Base-by-base conservation (phyloP, 2,888 invertebrate genomes). In the Zygogramma bicolorata region DNA sequence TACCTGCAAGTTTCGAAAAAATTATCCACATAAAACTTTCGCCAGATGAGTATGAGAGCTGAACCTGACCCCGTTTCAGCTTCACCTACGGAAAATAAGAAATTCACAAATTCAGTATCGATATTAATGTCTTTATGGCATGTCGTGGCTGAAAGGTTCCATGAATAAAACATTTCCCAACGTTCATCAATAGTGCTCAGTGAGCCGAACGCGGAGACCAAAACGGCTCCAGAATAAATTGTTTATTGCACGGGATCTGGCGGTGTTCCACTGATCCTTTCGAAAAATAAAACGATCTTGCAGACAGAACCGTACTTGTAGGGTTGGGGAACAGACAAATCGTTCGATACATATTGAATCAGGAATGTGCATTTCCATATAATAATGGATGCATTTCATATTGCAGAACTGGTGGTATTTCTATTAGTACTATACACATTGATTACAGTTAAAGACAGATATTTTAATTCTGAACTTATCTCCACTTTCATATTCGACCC, bases 41-140 rank as follows among this genome's bases (percentile, higher is more conserved):
- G 3, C 20, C 46, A 10, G 7, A 18, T 10, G 10, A 46, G 38
- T 38, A 20, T 15, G 20, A 46, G 20, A 46, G 20, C 46, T 1
- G 20, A 46, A 46, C 46, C 20, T 22, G 22, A 20, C 46, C 1
- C 8, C 46, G 2, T 18, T 46, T 46, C 4, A 20, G 20, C 10
- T 22, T 46, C 27, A 1, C 27, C 40, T 7, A 27, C 13, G 42
- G 40, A 40, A 40, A 42, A 27, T 42, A 40, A 25, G 61, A 62
- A 15, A 61, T 25, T 25, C 22, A 27, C 5, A 20, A n/a, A 22
- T 22, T 20, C 25, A 7, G 34, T 40, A 38, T 61, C 34, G 40
- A 61, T 61, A 61, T 38, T 61, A 40, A 61, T 61, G 61, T 61
- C 61, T 61, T 61, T 22, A 61, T 61, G n/a, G 25, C 62, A 46